These are phyloP conservation scores for Antheraea mylitta DNA, from an alignment of 1,140 invertebrate genomes.

Conservation along the genomic window DNA sequence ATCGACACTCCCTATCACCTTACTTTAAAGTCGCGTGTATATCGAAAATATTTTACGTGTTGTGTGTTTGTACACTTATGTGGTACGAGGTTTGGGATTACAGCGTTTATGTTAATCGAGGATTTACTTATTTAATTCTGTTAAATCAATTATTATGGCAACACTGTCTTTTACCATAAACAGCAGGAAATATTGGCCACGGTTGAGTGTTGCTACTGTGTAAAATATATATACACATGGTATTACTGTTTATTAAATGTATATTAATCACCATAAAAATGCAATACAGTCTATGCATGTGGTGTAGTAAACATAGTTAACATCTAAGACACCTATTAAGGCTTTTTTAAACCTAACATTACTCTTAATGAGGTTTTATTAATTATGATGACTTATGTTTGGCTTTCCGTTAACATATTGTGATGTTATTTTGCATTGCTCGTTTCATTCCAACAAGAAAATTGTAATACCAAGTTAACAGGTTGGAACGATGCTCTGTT, in stretches of 20 bases:
- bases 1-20: too few relatives aligned
- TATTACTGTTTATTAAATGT: background rate
- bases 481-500: background rate
- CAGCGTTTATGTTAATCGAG: too few relatives aligned
- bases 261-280: conserved; percentile 41
- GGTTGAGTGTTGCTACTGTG: background rate
- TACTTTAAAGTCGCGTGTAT: too few relatives aligned
- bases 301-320: conserved; percentile 51
- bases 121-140: too few relatives aligned
- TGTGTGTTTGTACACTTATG: too few relatives aligned
- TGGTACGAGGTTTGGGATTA: too few relatives aligned
- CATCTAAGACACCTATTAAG: conserved; percentile 46
- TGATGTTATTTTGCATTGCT: conserved; percentile 33
- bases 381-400: conserved; percentile 61
- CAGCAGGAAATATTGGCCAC: background rate
- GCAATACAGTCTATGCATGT: conserved; percentile 68
- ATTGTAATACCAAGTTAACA: background rate
- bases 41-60: too few relatives aligned
- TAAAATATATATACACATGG: too few relatives aligned
- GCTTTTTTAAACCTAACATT: conserved; percentile 61
- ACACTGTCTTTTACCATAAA: background rate
- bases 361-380: conserved; percentile 63
- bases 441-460: background rate
- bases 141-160: too few relatives aligned
- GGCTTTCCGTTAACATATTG: conserved; percentile 55